Evolutionary conservation across 2,113 vertebrate genomes (phyloP).

Genomic region (Gopherus evgoodei): DNA sequence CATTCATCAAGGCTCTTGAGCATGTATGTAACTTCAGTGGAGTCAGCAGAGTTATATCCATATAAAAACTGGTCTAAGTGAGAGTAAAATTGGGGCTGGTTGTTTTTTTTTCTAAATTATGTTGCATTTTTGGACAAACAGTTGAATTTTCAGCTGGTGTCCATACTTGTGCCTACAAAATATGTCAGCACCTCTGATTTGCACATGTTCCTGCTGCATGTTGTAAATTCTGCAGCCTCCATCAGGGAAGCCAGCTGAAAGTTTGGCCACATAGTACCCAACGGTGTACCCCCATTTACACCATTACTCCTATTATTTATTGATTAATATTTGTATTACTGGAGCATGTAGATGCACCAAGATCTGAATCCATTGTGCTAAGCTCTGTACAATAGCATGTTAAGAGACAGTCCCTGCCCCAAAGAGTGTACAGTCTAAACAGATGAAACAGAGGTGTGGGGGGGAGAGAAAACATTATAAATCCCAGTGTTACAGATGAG

Average conservation of each 20-base stretch:
- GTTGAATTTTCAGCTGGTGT: not conserved
- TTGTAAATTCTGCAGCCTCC: not conserved
- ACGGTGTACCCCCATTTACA: not conserved
- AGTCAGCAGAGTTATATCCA: not conserved
- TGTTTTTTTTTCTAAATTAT: not conserved
- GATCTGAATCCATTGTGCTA: not conserved
- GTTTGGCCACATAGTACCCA: rapidly evolving
- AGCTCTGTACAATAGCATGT: not conserved
- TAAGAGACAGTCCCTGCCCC: not conserved
- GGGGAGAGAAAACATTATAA: not conserved
- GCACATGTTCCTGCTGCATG: not conserved
- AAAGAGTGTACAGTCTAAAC: not conserved
- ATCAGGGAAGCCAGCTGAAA: not conserved
- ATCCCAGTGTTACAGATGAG: not conserved
- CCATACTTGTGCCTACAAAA: not conserved
- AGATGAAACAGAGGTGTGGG: not conserved
- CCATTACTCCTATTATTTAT: constrained; percentile 15
- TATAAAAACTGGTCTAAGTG: not conserved
- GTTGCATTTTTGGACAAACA: not conserved
- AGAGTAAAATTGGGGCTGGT: not conserved
- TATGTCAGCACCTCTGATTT: not conserved
- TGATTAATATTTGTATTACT: constrained; percentile 45
- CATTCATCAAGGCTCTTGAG: not conserved
- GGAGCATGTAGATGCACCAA: constrained; percentile 9
- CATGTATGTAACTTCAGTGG: rapidly evolving